These are phyloP conservation scores for Manacus vitellinus DNA, from an alignment of 2,113 vertebrate species.

Conservation along the genomic window DNA sequence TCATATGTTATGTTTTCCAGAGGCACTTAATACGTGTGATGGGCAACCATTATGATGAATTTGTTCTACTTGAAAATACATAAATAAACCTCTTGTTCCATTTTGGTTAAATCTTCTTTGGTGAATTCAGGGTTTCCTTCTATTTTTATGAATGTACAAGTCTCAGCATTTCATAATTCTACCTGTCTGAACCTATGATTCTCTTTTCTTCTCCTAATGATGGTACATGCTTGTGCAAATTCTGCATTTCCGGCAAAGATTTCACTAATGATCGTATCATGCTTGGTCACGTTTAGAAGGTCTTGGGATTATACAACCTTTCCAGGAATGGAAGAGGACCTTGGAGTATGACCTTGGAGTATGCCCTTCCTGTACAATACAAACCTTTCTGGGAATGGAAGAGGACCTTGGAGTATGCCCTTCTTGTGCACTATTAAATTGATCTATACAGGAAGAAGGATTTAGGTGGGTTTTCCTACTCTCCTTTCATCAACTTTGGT, in stretches of 20 bases:
- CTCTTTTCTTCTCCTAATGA: not conserved
- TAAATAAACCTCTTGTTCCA: not conserved
- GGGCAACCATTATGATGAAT: not conserved
- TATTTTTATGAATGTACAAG: not conserved
- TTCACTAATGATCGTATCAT: not conserved
- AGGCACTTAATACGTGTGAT: not conserved
- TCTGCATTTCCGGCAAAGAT: not conserved
- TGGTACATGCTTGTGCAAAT: not conserved
- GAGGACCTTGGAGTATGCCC: not conserved
- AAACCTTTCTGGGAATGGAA: not conserved
- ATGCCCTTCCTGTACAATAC: not conserved
- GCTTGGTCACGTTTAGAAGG: not conserved
- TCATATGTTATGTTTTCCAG: not conserved
- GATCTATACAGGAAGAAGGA: not conserved
- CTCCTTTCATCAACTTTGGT: not conserved
- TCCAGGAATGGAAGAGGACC: not conserved
- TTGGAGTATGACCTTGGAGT: not conserved
- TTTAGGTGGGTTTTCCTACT: not conserved
- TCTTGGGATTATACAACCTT: not conserved
- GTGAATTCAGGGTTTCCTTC: not conserved
- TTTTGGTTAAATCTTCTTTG: not conserved
- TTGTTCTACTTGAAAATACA: not conserved
- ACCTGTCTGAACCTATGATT: not conserved
- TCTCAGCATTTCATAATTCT: not conserved
- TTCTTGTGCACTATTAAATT: not conserved